phyloP scores from a whole-genome alignment of 2,888 invertebrate species.

The Oscheius sp. region DNA sequence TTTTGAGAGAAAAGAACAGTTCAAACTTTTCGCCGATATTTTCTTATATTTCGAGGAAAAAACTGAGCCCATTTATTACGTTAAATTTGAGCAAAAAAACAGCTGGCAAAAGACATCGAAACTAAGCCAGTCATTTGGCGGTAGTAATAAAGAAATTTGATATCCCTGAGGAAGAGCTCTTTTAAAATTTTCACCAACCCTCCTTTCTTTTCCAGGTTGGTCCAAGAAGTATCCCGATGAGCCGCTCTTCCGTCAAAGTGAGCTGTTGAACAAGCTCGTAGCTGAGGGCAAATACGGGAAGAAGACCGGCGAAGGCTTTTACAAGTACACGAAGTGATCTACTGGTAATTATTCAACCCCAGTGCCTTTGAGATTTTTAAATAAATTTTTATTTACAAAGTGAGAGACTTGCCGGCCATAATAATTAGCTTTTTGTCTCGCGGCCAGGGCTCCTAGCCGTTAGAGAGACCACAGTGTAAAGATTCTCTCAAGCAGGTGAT shows the following conservation, averaged over 20 bases:
- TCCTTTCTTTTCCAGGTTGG: constrained; percentile 77
- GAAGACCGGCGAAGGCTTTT: constrained; percentile 86
- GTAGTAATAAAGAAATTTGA: too few species aligned
- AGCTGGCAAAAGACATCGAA: too few species aligned
- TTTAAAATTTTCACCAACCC: neutral
- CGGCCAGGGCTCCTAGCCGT: neutral
- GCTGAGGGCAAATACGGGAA: constrained; percentile 82
- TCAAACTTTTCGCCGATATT: too few species aligned
- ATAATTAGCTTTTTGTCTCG: too few species aligned
- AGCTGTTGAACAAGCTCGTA: constrained; percentile 78
- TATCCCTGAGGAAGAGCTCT: too few species aligned
- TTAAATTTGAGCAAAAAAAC: too few species aligned
- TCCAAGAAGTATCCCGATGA: constrained; percentile 79
- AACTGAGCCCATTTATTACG: too few species aligned
- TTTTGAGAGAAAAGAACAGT: too few species aligned
- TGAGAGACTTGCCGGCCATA: too few species aligned
- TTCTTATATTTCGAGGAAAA: too few species aligned
- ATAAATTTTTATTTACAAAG: neutral
- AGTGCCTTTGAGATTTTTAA: too few species aligned
- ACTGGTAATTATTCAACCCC: neutral
- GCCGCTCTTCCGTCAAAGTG: constrained; percentile 78
- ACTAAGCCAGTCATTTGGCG: too few species aligned
- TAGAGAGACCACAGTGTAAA: neutral
- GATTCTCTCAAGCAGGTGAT: constrained; percentile 7
- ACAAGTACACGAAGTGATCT: constrained; percentile 74